These are phyloP conservation scores for Nematolebias whitei DNA, from an alignment of 2,113 vertebrate genomes.

Conservation along the genomic window DNA sequence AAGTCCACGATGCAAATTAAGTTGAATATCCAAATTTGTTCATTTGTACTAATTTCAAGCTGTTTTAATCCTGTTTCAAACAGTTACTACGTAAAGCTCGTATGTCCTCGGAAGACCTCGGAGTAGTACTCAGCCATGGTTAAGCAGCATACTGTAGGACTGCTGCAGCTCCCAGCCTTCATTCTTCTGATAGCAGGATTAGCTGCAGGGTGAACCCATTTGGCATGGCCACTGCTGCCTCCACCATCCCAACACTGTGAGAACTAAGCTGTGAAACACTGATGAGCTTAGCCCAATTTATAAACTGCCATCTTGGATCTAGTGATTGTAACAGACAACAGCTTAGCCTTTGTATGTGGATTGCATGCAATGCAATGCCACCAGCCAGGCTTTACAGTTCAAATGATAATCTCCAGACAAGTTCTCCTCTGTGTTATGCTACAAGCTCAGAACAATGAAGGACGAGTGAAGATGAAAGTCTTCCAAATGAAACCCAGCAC, in stretches of 20 bases:
- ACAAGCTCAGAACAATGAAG: conserved; percentile 43
- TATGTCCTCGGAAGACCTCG: conserved; percentile 46
- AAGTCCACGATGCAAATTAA: conserved; percentile 39
- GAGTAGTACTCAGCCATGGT: conserved; percentile 42
- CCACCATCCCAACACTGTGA: conserved; percentile 51
- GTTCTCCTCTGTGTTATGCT: conserved; percentile 35
- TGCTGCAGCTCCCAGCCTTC: conserved; percentile 42
- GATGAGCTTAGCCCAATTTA: conserved; percentile 69
- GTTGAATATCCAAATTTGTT: conserved; percentile 59
- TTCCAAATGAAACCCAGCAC: neutral
- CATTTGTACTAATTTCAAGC: conserved; percentile 66
- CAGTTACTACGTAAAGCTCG: conserved; percentile 57
- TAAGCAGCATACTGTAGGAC: conserved; percentile 44
- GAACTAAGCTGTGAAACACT: conserved; percentile 67
- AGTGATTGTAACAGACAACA: conserved; percentile 48
- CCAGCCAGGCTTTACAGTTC: conserved; percentile 51
- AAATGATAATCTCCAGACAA: conserved; percentile 62
- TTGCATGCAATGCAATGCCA: conserved; percentile 61
- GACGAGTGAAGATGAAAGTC: conserved; percentile 28
- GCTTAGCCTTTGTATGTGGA: conserved; percentile 57
- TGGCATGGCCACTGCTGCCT: conserved; percentile 52
- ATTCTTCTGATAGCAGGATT: conserved; percentile 68
- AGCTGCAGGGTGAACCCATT: conserved; percentile 58
- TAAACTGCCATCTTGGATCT: conserved; percentile 68
- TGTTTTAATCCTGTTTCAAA: conserved; percentile 57